phyloP scores from a whole-genome alignment of 1,140 invertebrate species.

The Heliconius himera region DNA sequence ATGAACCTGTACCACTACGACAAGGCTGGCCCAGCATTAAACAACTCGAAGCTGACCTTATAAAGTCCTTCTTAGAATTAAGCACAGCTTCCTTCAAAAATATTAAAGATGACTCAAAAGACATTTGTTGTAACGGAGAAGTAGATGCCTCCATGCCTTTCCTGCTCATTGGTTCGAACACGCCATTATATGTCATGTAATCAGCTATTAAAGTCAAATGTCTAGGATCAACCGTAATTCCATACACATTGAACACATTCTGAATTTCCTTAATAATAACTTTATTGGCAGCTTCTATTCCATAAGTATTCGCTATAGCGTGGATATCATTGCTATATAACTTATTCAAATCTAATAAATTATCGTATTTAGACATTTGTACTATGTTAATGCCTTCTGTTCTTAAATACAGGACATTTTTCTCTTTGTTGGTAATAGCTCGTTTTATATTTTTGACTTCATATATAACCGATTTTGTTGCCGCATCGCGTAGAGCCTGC shows the following conservation, averaged over 20 bases:
- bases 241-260: slow-evolving; percentile 97
- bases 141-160: slow-evolving; percentile 93
- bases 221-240: slow-evolving; percentile 95
- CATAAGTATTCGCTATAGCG: slow-evolving; percentile 93
- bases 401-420: slow-evolving; percentile 86
- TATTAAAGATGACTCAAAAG: slow-evolving; percentile 95
- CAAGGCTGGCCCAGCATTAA: slow-evolving; percentile 93
- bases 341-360: slow-evolving; percentile 92
- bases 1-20: slow-evolving; percentile 92
- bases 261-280: slow-evolving; percentile 95
- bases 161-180: slow-evolving; percentile 94
- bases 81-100: slow-evolving; percentile 93
- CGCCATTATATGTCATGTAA: slow-evolving; percentile 98
- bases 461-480: slow-evolving; percentile 88
- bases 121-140: slow-evolving; percentile 98
- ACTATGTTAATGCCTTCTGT: slow-evolving; percentile 97
- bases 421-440: slow-evolving; percentile 89
- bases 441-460: slow-evolving; percentile 91
- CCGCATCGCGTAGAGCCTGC: slow-evolving; percentile 89
- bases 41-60: slow-evolving; percentile 94
- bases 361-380: slow-evolving; percentile 92
- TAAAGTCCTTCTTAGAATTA: slow-evolving; percentile 86
- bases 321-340: slow-evolving; percentile 98
- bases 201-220: slow-evolving; percentile 97
- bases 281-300: slow-evolving; percentile 96